Evolutionary conservation across 2,113 vertebrate species (phyloP).

Genomic region (Naja naja): DNA sequence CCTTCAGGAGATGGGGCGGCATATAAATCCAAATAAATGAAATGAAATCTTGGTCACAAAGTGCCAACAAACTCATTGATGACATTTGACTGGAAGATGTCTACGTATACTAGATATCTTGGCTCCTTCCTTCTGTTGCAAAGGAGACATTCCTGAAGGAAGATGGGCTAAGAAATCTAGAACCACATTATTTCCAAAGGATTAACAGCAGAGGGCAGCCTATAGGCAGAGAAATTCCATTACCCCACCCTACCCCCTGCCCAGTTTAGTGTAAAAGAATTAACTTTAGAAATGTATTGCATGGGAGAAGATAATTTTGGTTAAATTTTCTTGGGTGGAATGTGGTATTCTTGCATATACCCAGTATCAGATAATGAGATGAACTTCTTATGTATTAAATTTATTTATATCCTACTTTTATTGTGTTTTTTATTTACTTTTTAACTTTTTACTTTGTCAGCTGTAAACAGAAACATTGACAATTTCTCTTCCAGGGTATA

Average conservation of each 20-base stretch:
- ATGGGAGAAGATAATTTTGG: neutral
- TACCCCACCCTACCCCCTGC: rapidly evolving
- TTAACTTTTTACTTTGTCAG: slow-evolving; percentile 73
- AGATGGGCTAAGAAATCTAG: slow-evolving; percentile 29
- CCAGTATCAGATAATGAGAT: neutral
- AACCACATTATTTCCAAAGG: neutral
- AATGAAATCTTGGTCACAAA: slow-evolving; percentile 76
- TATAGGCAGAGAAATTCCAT: neutral
- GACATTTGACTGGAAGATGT: slow-evolving; percentile 73
- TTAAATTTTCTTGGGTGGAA: neutral
- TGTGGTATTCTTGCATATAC: neutral
- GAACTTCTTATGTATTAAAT: neutral
- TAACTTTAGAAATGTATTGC: neutral
- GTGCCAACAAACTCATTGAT: slow-evolving; percentile 73
- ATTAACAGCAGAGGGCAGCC: neutral
- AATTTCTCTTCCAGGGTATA: slow-evolving; percentile 78
- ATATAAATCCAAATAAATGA: too few species aligned
- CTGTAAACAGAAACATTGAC: slow-evolving; percentile 76
- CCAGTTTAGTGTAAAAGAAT: neutral
- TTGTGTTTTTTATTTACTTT: neutral
- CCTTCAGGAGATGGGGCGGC: too few species aligned
- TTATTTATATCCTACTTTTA: neutral
- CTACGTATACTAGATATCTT: slow-evolving; percentile 78
- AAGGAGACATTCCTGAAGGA: slow-evolving; percentile 37
- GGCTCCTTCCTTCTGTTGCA: slow-evolving; percentile 42